phyloP scores from a whole-genome alignment of 2,113 vertebrate species.

The Rallus limicola region DNA sequence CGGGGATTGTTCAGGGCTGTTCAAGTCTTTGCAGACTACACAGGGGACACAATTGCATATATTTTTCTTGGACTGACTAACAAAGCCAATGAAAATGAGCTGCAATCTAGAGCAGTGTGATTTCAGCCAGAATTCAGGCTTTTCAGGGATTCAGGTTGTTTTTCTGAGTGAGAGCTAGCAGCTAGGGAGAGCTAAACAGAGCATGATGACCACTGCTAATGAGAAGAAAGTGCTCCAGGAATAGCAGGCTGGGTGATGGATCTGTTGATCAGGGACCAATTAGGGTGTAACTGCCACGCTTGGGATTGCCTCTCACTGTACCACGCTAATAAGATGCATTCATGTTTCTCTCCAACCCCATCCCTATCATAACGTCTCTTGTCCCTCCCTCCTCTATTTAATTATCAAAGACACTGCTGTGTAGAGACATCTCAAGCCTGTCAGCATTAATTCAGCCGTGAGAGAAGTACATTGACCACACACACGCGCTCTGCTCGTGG shows the following conservation, averaged over 20 bases:
- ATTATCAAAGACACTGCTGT: background rate
- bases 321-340: background rate
- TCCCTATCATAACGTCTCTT: background rate
- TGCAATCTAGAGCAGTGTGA: background rate
- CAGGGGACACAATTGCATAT: background rate
- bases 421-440: background rate
- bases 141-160: background rate
- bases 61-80: background rate
- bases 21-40: background rate
- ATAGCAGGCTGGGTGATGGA: background rate
- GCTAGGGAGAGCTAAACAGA: conserved; percentile 37
- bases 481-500: rapidly evolving
- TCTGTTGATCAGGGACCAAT: conserved; percentile 47
- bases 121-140: background rate
- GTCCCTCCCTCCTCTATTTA: background rate
- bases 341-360: background rate
- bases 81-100: background rate
- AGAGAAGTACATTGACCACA: background rate
- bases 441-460: conserved; percentile 3
- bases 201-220: conserved; percentile 20
- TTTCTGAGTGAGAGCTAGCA: background rate
- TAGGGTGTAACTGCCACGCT: background rate
- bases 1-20: background rate
- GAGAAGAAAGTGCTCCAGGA: conserved; percentile 25
- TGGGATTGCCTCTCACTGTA: background rate